These are phyloP conservation scores for Paraescarpia echinospica DNA, from an alignment of 1,140 invertebrate genomes.

Conservation along the genomic window DNA sequence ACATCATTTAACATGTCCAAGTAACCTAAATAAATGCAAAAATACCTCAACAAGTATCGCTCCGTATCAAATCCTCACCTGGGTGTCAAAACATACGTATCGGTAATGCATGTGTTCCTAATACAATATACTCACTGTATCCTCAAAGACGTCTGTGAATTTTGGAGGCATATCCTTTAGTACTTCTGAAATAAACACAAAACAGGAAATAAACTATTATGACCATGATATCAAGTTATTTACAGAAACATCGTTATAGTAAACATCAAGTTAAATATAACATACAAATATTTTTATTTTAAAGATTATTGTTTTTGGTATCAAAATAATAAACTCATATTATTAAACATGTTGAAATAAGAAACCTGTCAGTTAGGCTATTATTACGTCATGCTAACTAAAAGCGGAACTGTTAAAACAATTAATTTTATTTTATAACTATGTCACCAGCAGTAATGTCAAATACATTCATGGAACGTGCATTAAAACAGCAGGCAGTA, in stretches of 20 bases:
- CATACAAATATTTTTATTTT: too few species aligned
- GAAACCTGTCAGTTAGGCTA: neutral
- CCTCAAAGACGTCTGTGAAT: slow-evolving; percentile 85
- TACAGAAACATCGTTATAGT: too few species aligned
- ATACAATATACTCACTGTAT: slow-evolving; percentile 54
- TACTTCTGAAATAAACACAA: slow-evolving; percentile 27
- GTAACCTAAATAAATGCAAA: neutral
- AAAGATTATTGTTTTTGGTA: neutral
- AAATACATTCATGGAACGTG: neutral
- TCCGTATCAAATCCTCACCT: neutral
- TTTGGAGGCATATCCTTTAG: slow-evolving; percentile 73
- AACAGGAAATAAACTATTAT: neutral
- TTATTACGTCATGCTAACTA: too few species aligned
- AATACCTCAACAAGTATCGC: too few species aligned
- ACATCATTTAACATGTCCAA: too few species aligned
- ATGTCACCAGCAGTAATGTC: too few species aligned
- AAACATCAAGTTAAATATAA: neutral
- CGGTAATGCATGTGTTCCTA: neutral
- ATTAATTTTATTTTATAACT: neutral
- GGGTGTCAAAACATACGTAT: neutral
- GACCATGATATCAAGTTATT: neutral
- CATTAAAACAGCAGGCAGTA: neutral
- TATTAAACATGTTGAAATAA: neutral
- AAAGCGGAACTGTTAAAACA: neutral
- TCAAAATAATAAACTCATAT: neutral